Evolutionary conservation across 2,113 vertebrate genomes (phyloP).

Genomic region (Microcebus murinus): DNA sequence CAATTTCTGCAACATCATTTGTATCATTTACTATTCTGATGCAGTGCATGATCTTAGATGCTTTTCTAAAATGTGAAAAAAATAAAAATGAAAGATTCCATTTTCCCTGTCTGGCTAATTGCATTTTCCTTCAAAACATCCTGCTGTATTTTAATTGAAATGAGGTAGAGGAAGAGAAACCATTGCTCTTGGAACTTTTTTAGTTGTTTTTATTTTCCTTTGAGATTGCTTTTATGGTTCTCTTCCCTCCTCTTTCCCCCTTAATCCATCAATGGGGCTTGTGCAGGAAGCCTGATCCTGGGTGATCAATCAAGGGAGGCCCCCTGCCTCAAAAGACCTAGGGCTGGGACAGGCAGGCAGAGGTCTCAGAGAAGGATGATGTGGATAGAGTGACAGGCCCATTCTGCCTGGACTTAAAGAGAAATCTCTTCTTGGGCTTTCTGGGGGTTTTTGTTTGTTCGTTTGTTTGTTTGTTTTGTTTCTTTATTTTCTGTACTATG

Average conservation of each 20-base stretch:
- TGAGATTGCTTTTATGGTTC: not conserved
- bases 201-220: not conserved
- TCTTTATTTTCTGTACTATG: not conserved
- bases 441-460: not conserved
- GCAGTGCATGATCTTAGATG: fast-evolving
- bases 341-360: not conserved
- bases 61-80: not conserved
- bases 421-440: not conserved
- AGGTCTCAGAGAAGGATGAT: not conserved
- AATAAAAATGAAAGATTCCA: not conserved
- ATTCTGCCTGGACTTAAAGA: not conserved
- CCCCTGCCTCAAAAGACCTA: not conserved
- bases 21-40: not conserved
- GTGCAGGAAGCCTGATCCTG: not conserved
- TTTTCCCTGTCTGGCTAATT: not conserved
- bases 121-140: not conserved
- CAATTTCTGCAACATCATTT: not conserved
- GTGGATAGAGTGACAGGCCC: not conserved
- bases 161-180: not conserved
- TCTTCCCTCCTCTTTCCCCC: not conserved
- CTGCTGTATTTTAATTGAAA: not conserved
- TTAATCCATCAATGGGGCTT: not conserved
- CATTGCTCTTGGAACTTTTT: not conserved
- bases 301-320: not conserved
- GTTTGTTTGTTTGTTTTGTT: not conserved